Base-by-base conservation (phyloP, 2,113 vertebrate species). In the Choloepus hoffmanni region DNA sequence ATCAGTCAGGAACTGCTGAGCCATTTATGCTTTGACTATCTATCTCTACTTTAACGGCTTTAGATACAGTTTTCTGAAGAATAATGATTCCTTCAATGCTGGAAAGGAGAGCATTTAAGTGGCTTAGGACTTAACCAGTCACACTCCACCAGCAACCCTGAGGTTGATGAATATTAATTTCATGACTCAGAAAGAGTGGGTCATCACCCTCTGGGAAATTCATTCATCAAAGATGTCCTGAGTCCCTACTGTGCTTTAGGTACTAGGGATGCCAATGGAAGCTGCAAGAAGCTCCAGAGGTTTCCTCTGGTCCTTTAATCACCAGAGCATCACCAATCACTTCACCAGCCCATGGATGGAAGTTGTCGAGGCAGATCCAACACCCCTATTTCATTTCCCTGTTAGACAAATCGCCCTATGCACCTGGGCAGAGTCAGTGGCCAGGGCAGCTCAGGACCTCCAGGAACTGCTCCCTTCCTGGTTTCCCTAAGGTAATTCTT, bases 61-160 rank as follows among this genome's bases (percentile, higher is more conserved):
- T 50, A 87, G 67, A 95, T 95, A 78, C 92, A 78, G 55, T 96
- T 94, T 95, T 73, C 50, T 60, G 82, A 94, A 87, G 86, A 90
- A 81, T 26, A 36, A 4, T n/a, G 16, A 36, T 62, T 60, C 88
- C 60, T 86, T 70, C 43, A 19, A 18, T 82, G 77, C 72, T 26
- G 24, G 45, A 87, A 77, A 88, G 28, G n/a, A 85, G 55, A n/a
- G 26, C 5, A 16, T 28, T 53, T 79, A 55, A 40, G 33, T 72
- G 88, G 53, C 60, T 95, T 36, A 73, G 67, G 36, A 7, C 28
- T 48, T 23, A 65, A 36, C 53, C 33, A 82, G 63, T 82, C 40
- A 60, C 36, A 89, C 8, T 40, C 89, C 8, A 10, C 48, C 50
- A 23, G 18, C 30, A 67, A 19, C 48, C 23, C 74, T 58, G 24